Evolutionary conservation across 2,797 vertebrate genomes (phyloP), one percentile per base, ranked within the genome.

Genomic region (Mus spretus): DNA sequence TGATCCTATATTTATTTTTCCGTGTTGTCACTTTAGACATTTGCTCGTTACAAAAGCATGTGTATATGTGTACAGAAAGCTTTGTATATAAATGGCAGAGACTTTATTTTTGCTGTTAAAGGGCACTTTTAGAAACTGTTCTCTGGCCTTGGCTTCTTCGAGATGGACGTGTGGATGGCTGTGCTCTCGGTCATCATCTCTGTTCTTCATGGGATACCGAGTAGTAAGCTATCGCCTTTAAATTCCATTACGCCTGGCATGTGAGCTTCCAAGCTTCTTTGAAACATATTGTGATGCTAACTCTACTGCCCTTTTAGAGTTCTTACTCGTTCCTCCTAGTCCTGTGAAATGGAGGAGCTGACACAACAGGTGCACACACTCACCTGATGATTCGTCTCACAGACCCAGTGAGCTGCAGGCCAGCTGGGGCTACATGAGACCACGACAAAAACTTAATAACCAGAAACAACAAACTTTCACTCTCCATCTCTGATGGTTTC

Each of bases 71-170:
- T 55, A 61, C 9, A 14, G 63, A 87, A 53, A 81, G 19, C 63
- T 90, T 86, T 97, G 92, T 85, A 85, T 22, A 26, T 81, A 95
- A 89, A 31, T 93, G 61, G 9, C 57, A 79, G 15, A 90, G 53
- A 92, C 4, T 89, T 86, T 89, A 80, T 50, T 90, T 92, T 87
- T 87, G 95, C 59, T 90, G 57, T 82, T 93, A 90, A 95, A 96
- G 55, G 74, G 3, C 3, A 82, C 24, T 81, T 91, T 89, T 94
- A 77, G 31, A 95, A 93, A 92, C 80, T 89, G 81, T 28, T 65
- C 53, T 93, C 22, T 93, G 59, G n/a, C 40, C 93, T 80, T 63
- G 20, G 50, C 57, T 89, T 94, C 89, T 86, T 92, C 82, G 90
- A 96, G 22, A 28, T 94, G 31, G 37, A 19, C 4, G 0, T 83